Conservation (phyloP, 1,140 invertebrate genomes). For the Magallana gigas region DNA sequence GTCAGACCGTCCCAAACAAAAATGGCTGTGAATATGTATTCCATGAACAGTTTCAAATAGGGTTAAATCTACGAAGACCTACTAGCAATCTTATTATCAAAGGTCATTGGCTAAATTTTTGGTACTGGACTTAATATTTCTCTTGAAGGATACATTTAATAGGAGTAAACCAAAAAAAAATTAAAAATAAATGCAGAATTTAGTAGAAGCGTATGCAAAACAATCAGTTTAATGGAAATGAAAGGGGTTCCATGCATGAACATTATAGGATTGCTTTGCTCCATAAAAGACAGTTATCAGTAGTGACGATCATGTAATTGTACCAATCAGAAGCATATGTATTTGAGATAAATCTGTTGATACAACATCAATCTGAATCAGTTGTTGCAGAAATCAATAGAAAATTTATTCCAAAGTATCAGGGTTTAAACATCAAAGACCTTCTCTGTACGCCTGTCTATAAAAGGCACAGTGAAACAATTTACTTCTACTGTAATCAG, state of each 20-base stretch:
- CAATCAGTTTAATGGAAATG: slow-evolving; percentile 23
- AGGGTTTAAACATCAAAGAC: slow-evolving; percentile 17
- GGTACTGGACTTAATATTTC: no score
- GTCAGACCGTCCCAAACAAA: no score
- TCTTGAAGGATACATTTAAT: no score
- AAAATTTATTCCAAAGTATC: background rate
- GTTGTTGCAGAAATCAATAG: slow-evolving; percentile 1
- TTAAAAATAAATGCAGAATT: no score
- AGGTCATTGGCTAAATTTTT: no score
- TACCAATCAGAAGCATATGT: slow-evolving; percentile 6
- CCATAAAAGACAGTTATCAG: background rate
- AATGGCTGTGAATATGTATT: no score
- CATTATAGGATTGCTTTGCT: slow-evolving; percentile 10
- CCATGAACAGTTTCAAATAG: no score
- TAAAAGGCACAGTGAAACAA: background rate
- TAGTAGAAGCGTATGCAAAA: background rate
- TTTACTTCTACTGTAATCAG: background rate
- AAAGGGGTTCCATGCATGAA: background rate
- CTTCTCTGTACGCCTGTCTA: background rate
- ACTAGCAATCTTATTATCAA: no score
- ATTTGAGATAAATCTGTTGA: slow-evolving; percentile 14
- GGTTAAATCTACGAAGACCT: no score
- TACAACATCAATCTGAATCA: slow-evolving; percentile 11
- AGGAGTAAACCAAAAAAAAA: no score
- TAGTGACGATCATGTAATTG: slow-evolving; percentile 9